A percentile compares a stretch with the other conserved stretches of the same genome.
Evolutionary conservation across 2,888 invertebrate species (phyloP).

Genomic region (Ferdinandea cuprea): DNA sequence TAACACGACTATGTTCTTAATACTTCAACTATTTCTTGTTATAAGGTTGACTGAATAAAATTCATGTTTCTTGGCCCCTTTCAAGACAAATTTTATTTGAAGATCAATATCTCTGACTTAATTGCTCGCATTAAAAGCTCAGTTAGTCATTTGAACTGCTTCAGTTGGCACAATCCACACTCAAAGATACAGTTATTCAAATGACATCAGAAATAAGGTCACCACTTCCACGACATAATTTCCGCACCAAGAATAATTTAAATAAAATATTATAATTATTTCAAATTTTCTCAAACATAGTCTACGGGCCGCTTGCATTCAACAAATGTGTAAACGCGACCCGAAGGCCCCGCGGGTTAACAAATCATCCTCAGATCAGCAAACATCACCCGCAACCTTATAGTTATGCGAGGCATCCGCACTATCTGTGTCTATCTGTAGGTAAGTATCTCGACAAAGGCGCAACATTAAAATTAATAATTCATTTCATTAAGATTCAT

Average conservation of each 20-base stretch:
- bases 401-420: slow-evolving; percentile 13
- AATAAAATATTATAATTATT: slow-evolving; percentile 55
- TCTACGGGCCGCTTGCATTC: slow-evolving; percentile 24
- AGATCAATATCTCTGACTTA: too few relatives aligned
- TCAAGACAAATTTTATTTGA: too few relatives aligned
- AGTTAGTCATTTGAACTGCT: background rate
- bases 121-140: too few relatives aligned
- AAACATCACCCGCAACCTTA: slow-evolving; percentile 52
- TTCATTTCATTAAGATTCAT: slow-evolving; percentile 74
- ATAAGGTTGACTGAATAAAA: too few relatives aligned
- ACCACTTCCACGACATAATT: slow-evolving; percentile 55
- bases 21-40: too few relatives aligned
- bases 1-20: too few relatives aligned
- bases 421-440: slow-evolving; percentile 8
- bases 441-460: slow-evolving; percentile 47
- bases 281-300: slow-evolving; percentile 40
- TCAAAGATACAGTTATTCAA: slow-evolving; percentile 24
- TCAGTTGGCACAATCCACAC: slow-evolving; percentile 45
- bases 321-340: slow-evolving; percentile 7
- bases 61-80: too few relatives aligned
- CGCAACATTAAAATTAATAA: slow-evolving; percentile 71
- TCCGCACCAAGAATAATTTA: slow-evolving; percentile 55
- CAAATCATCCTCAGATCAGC: slow-evolving; percentile 71
- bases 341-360: slow-evolving; percentile 47
- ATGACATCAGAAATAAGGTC: slow-evolving; percentile 58